Percentiles rank a stretch among this genome's conserved stretches.
These are phyloP conservation scores for Rhyacophila evoluta DNA, from an alignment of 2,888 invertebrate species.

Conservation along the genomic window DNA sequence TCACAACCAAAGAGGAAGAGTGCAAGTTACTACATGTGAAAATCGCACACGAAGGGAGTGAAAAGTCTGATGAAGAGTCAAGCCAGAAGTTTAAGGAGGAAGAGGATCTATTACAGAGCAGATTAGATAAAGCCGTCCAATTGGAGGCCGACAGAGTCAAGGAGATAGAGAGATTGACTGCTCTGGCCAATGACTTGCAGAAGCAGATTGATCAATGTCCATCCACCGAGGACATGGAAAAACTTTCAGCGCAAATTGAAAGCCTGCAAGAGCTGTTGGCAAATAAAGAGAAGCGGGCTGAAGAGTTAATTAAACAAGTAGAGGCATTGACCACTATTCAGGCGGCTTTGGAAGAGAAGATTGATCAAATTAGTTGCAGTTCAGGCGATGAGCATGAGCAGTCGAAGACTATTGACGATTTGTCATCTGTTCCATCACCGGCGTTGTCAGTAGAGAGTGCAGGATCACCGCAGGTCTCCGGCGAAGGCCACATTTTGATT, in stretches of 20 bases:
- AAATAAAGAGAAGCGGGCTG: constrained; percentile 40
- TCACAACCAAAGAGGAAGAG: constrained; percentile 46
- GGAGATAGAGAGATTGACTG: constrained; percentile 45
- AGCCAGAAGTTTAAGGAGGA: constrained; percentile 48
- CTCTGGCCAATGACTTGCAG: constrained; percentile 43
- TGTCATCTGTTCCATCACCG: background rate
- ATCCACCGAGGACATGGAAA: constrained; percentile 32
- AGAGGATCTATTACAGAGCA: constrained; percentile 43
- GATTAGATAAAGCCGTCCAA: constrained; percentile 40
- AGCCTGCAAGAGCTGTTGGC: constrained; percentile 39
- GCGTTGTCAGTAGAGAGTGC: background rate
- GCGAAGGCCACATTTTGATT: constrained; percentile 42
- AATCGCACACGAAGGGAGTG: constrained; percentile 44
- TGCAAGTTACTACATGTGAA: constrained; percentile 45
- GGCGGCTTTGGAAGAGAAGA: constrained; percentile 48
- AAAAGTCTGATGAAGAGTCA: constrained; percentile 47
- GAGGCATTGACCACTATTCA: constrained; percentile 41
- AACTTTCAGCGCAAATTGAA: constrained; percentile 29
- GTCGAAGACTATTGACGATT: background rate
- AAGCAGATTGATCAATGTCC: constrained; percentile 37
- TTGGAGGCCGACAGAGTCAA: constrained; percentile 43
- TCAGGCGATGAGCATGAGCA: background rate
- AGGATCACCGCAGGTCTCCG: constrained; percentile 55
- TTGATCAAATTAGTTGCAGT: constrained; percentile 23
- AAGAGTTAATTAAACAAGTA: constrained; percentile 41